Evolutionary conservation across 2,888 invertebrate species (phyloP), one percentile per base, ranked within the genome.

Genomic region (Calliphora vomitoria): DNA sequence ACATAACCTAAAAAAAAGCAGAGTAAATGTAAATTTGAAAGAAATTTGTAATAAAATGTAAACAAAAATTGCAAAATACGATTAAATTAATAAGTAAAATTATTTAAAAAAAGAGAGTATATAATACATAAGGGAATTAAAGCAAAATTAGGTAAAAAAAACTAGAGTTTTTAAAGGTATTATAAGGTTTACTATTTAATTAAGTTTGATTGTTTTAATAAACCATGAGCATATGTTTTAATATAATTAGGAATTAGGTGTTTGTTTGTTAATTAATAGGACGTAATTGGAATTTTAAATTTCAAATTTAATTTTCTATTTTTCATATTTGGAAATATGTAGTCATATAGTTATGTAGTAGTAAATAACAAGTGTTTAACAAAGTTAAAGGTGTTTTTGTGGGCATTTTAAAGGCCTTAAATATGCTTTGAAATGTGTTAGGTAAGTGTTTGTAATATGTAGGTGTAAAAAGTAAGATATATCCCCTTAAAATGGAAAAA

Each of bases 341-440:
- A 11, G 41, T 41, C n/a, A n/a, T 25, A 25, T 25, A 25, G 25
- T 38, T 38, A 38, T 44, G 11, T 71, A 71, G 18, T 35, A 82
- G 72, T 74, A 68, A 82, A 82, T 85, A 87, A 87, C 82, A 85
- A 79, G 74, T 87, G 64, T 74, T 82, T 79, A 82, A 85, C 75
- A 82, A 86, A 80, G 53, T 82, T 62, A 41, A 71, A 79, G 68
- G 50, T 69, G 35, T 80, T 35, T 53, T 55, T 10, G 44, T 3
- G 44, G 5, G 4, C 68, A 75, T 74, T 58, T 66, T 60, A 62
- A 15, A 38, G 58, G 58, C 75, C 86, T 80, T 58, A 62, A 75
- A 76, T 81, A 55, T 69, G 47, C 53, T 60, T 78, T 84, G 72
- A 84, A 87, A 82, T 87, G 47, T 66, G 8, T 66, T 1, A 66